phyloP scores from a whole-genome alignment of 2,797 vertebrate species.

The Sardinella longiceps region DNA sequence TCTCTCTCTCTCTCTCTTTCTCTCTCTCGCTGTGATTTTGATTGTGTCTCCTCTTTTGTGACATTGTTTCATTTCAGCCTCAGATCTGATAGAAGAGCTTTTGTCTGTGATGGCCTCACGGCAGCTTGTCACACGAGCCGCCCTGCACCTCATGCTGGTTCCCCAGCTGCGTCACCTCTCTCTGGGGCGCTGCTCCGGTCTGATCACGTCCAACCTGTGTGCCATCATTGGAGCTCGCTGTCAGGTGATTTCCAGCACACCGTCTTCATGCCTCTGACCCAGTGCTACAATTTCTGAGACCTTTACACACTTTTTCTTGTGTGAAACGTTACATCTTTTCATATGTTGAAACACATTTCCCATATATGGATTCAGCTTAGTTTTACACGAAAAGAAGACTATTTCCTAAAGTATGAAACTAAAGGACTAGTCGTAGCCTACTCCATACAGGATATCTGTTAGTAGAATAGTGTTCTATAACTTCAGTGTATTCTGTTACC shows the following conservation, averaged over 20 bases:
- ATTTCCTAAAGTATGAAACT: no score
- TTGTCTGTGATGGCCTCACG: slow-evolving; percentile 68
- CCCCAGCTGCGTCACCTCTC: slow-evolving; percentile 79
- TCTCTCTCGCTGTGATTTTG: no score
- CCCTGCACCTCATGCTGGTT: slow-evolving; percentile 83
- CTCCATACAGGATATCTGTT: no score
- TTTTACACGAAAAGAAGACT: no score
- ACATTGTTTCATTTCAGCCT: slow-evolving; percentile 54
- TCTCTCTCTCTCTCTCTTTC: no score
- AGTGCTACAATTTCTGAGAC: neutral
- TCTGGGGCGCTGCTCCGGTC: slow-evolving; percentile 68
- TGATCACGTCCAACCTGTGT: slow-evolving; percentile 75
- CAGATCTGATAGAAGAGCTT: slow-evolving; percentile 78
- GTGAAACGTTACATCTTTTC: no score
- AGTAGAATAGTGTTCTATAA: neutral
- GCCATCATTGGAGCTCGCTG: slow-evolving; percentile 76
- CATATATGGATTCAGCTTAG: no score
- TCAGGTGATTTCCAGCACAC: slow-evolving; percentile 67
- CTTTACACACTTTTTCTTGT: neutral
- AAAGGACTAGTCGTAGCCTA: neutral
- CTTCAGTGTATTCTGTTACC: neutral
- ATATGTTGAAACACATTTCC: no score
- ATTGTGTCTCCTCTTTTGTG: no score
- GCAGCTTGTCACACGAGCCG: slow-evolving; percentile 73
- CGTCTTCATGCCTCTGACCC: neutral